phyloP scores from a whole-genome alignment of 2,113 vertebrate genomes.

The Dipodomys stephensi region DNA sequence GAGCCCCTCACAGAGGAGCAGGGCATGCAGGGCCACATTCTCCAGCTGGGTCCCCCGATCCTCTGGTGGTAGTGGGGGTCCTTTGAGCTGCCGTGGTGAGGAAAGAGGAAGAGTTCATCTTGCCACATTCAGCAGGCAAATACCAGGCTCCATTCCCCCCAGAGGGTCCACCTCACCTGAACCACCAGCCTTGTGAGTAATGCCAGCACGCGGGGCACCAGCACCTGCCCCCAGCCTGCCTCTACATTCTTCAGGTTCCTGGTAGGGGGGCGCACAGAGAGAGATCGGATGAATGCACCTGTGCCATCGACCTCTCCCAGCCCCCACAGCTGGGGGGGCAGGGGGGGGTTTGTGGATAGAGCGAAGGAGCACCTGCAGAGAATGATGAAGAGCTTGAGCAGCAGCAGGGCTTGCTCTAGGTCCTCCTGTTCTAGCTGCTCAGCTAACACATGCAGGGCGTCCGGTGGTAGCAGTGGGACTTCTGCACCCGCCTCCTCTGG shows the following conservation, averaged over 20 bases:
- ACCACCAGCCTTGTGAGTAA: slow-evolving; percentile 88
- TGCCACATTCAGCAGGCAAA: background rate
- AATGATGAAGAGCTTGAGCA: slow-evolving; percentile 96
- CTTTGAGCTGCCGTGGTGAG: slow-evolving; percentile 88
- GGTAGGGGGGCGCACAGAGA: background rate
- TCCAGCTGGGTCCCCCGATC: slow-evolving; percentile 81
- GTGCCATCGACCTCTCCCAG: background rate
- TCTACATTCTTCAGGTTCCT: slow-evolving; percentile 95
- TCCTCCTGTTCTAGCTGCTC: slow-evolving; percentile 81
- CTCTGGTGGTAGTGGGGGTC: background rate
- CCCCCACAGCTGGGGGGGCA: too few species aligned
- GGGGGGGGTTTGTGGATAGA: background rate
- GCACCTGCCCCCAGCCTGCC: slow-evolving; percentile 89
- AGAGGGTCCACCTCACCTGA: slow-evolving; percentile 86
- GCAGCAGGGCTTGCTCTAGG: slow-evolving; percentile 90
- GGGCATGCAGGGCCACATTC: slow-evolving; percentile 88
- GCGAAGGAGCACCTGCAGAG: slow-evolving; percentile 91
- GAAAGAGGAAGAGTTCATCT: background rate
- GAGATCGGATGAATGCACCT: background rate
- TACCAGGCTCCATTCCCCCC: background rate
- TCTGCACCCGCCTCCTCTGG: slow-evolving; percentile 91
- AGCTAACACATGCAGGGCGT: slow-evolving; percentile 90
- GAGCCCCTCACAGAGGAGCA: slow-evolving; percentile 94
- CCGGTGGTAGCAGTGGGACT: slow-evolving; percentile 91
- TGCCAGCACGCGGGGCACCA: slow-evolving; percentile 90